These are phyloP conservation scores for Spodoptera frugiperda DNA, from an alignment of 1,140 invertebrate genomes.

Conservation along the genomic window DNA sequence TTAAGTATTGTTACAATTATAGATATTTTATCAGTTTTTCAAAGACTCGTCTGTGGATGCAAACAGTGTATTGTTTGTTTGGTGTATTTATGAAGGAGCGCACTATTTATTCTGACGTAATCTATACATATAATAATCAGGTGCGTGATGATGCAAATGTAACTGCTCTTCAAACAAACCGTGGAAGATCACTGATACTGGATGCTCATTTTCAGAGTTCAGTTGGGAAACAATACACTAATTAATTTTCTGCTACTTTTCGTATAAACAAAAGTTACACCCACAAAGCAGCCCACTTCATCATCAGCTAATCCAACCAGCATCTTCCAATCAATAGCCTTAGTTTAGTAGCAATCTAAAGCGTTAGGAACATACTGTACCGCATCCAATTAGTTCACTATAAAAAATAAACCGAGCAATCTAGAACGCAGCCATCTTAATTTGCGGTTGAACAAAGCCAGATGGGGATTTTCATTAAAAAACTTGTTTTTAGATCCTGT, in stretches of 20 bases:
- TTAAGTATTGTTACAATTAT: constrained; percentile 28
- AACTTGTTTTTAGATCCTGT: constrained; percentile 36
- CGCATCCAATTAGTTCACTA: constrained; percentile 39
- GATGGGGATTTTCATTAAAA: constrained; percentile 40
- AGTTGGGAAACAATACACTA: no score
- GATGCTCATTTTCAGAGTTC: no score
- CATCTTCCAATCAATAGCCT: constrained; percentile 2
- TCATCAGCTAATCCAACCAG: not conserved
- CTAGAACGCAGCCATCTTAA: constrained; percentile 29
- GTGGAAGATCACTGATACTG: no score
- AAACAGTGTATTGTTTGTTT: constrained; percentile 35
- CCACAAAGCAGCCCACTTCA: no score
- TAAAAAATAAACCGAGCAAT: constrained; percentile 42
- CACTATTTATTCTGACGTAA: constrained; percentile 34
- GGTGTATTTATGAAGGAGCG: constrained; percentile 25
- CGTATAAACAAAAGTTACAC: no score
- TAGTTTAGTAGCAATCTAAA: constrained; percentile 10
- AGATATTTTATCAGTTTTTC: constrained; percentile 53
- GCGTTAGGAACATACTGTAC: not conserved
- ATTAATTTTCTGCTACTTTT: no score
- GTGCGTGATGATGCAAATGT: not conserved
- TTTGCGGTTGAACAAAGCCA: constrained; percentile 44
- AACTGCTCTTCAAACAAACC: no score
- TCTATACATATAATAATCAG: not conserved
- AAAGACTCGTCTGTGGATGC: constrained; percentile 31